Conservation (phyloP, 2,113 vertebrate species). For the Paraplagusia blochii region DNA sequence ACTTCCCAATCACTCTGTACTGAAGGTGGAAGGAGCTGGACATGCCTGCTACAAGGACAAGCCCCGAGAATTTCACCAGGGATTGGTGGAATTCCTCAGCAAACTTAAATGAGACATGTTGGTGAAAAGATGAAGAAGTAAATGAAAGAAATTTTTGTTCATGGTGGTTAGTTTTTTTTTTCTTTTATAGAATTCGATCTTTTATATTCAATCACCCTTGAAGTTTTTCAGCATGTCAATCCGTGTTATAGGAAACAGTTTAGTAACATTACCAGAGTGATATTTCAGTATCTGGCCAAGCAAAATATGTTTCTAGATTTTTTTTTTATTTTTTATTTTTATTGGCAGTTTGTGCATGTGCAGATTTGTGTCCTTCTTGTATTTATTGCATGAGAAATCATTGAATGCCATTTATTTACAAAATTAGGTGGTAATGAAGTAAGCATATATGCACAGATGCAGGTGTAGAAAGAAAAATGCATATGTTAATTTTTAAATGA, state of each 20-base stretch:
- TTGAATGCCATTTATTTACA: conserved; percentile 36
- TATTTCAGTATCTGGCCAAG: conserved; percentile 24
- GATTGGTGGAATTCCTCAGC: conserved; percentile 83
- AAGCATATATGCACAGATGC: conserved; percentile 43
- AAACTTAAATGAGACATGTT: conserved; percentile 67
- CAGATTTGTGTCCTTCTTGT: conserved; percentile 30
- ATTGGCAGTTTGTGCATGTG: conserved; percentile 23
- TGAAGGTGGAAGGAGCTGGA: conserved; percentile 77
- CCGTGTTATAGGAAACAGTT: conserved; percentile 11
- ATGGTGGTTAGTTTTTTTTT: too few relatives aligned
- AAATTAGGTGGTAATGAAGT: conserved; percentile 59
- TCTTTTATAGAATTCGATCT: not conserved
- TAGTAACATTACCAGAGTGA: conserved; percentile 2
- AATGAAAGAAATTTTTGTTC: not conserved
- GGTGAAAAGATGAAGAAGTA: conserved; percentile 29
- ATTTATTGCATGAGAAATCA: conserved; percentile 49
- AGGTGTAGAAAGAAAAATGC: too few relatives aligned
- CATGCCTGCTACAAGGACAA: conserved; percentile 95
- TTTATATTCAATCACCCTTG: not conserved
- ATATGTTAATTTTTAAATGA: too few relatives aligned
- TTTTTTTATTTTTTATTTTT: conserved; percentile 8
- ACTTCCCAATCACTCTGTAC: conserved; percentile 80
- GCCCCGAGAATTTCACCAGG: conserved; percentile 85
- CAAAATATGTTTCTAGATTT: conserved; percentile 2
- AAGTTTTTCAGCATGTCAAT: not conserved